Percentiles rank a stretch among this genome's conserved stretches.
phyloP scores from a whole-genome alignment of 2,888 invertebrate species.

The Polylopha cassiicola region DNA sequence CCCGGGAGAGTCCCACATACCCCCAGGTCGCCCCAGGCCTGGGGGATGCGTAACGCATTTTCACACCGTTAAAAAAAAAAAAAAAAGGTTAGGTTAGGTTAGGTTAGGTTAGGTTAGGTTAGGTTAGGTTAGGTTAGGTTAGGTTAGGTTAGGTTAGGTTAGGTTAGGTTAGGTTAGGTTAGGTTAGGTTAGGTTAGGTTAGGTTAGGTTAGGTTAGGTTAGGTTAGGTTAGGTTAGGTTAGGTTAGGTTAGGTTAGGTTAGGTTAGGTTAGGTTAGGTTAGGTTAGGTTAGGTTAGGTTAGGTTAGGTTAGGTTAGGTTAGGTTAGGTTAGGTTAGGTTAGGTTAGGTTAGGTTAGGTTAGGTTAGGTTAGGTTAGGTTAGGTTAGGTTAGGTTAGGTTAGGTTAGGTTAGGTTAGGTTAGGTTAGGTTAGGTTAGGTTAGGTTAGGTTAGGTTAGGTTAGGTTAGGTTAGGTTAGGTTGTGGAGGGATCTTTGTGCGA shows the following conservation, averaged over 20 bases:
- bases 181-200: constrained; percentile 19
- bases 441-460: constrained; percentile 13
- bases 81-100: too few relatives aligned
- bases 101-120: constrained; percentile 20
- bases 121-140: constrained; percentile 22
- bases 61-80: too few relatives aligned
- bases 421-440: constrained; percentile 15
- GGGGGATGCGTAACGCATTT: too few relatives aligned
- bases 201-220: constrained; percentile 18
- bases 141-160: constrained; percentile 19
- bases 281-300: constrained; percentile 17
- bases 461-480: constrained; percentile 13
- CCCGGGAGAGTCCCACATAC: too few relatives aligned
- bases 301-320: constrained; percentile 10
- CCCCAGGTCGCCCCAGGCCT: too few relatives aligned
- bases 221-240: constrained; percentile 19
- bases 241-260: constrained; percentile 19
- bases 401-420: constrained; percentile 11
- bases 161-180: constrained; percentile 19
- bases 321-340: constrained; percentile 11
- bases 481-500: too few relatives aligned
- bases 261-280: constrained; percentile 18
- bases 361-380: constrained; percentile 12
- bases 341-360: constrained; percentile 12
- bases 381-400: constrained; percentile 10